These are phyloP conservation scores for Condylura cristata DNA, from an alignment of 2,113 vertebrate species.

Conservation along the genomic window DNA sequence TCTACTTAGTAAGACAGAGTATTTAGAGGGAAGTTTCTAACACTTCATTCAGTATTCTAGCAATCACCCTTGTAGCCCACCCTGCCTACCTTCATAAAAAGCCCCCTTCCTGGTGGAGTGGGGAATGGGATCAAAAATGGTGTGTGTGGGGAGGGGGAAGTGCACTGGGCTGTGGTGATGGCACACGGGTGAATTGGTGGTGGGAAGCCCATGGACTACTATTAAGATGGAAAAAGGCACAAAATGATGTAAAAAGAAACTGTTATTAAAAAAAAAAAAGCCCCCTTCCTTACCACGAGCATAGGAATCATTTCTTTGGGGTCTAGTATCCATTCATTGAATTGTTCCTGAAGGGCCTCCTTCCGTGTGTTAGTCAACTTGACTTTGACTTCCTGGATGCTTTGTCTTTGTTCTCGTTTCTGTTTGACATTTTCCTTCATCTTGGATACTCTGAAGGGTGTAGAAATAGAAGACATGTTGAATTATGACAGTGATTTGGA, in stretches of 20 bases:
- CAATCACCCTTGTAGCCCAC: neutral
- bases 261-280: no score
- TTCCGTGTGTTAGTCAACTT: constrained; percentile 72
- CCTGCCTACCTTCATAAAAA: neutral
- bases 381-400: constrained; percentile 65
- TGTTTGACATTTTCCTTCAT: constrained; percentile 80
- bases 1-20: neutral
- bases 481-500: constrained; percentile 23
- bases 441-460: constrained; percentile 78
- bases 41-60: neutral
- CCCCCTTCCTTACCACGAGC: constrained; percentile 81
- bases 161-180: no score
- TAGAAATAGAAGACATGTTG: constrained; percentile 57
- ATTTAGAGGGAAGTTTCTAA: neutral
- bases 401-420: constrained; percentile 75
- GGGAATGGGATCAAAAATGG: no score
- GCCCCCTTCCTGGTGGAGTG: constrained; percentile 42
- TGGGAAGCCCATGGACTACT: no score
- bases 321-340: constrained; percentile 82
- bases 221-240: no score
- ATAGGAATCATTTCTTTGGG: constrained; percentile 72
- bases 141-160: no score
- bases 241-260: no score
- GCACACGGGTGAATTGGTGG: no score
- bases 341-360: constrained; percentile 79